Evolutionary conservation across 2,113 vertebrate species (phyloP).

Genomic region (Perca schrenkii): DNA sequence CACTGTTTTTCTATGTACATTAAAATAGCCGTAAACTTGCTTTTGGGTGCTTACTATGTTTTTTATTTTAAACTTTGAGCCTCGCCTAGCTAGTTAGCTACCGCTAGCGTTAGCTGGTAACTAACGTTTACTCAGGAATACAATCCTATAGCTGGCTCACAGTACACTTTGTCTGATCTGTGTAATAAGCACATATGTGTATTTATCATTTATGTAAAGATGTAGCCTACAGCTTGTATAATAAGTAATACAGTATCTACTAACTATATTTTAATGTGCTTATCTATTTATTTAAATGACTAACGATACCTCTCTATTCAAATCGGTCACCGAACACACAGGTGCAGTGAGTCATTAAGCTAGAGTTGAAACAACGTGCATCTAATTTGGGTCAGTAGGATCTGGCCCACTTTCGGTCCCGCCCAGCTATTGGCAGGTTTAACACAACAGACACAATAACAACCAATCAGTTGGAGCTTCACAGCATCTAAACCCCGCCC

Average conservation of each 20-base stretch:
- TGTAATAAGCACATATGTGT: background rate
- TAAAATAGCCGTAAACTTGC: too few relatives aligned
- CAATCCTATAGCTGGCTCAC: too few relatives aligned
- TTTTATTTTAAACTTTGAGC: too few relatives aligned
- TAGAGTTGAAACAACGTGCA: background rate
- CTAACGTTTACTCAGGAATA: too few relatives aligned
- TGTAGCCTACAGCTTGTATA: background rate
- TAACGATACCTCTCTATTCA: background rate
- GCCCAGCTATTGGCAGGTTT: slow-evolving; percentile 28
- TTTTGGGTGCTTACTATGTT: too few relatives aligned
- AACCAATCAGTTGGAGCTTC: slow-evolving; percentile 64
- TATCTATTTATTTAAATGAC: background rate
- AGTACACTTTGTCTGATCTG: background rate
- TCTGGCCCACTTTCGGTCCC: slow-evolving; percentile 39
- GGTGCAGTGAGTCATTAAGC: background rate
- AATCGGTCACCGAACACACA: slow-evolving; percentile 3
- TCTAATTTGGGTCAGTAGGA: slow-evolving; percentile 69
- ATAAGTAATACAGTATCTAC: background rate
- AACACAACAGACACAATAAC: background rate
- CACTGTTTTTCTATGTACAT: background rate
- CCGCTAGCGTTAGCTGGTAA: too few relatives aligned
- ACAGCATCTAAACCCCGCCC: slow-evolving; percentile 57
- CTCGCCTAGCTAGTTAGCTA: too few relatives aligned
- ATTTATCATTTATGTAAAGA: background rate
- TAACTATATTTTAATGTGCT: background rate